phyloP scores from a whole-genome alignment of 2,888 invertebrate species.

The Lysandra bellargus region DNA sequence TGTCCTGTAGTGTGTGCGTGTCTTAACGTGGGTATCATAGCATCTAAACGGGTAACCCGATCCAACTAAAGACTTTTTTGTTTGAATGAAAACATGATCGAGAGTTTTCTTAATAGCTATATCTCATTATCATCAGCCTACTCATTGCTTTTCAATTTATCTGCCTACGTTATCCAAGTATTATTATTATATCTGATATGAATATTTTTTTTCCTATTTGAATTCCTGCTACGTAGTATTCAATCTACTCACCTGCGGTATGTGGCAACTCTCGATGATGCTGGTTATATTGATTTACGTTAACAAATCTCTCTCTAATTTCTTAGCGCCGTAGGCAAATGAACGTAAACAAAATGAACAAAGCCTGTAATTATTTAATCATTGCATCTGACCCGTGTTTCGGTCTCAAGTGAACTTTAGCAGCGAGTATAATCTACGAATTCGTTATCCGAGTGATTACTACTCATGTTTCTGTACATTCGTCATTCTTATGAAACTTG shows the following conservation, averaged over 20 bases:
- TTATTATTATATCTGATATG: neutral
- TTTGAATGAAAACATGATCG: too few relatives aligned
- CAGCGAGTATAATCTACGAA: neutral
- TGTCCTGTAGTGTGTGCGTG: too few relatives aligned
- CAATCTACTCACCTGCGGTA: neutral
- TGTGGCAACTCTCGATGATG: neutral
- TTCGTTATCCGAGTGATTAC: constrained; percentile 1
- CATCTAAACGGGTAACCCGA: too few relatives aligned
- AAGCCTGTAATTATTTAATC: constrained; percentile 29
- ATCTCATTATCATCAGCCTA: too few relatives aligned
- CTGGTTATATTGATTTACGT: constrained; percentile 20
- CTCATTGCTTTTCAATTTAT: too few relatives aligned
- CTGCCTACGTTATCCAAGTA: too few relatives aligned
- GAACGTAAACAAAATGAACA: constrained; percentile 19
- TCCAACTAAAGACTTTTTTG: too few relatives aligned
- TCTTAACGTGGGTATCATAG: too few relatives aligned
- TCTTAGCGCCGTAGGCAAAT: constrained; percentile 29
- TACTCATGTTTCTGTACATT: neutral
- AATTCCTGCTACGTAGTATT: neutral
- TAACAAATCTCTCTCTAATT: constrained; percentile 28
- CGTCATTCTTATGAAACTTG: constrained; percentile 15
- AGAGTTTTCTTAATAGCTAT: too few relatives aligned
- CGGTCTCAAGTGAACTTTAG: constrained; percentile 23
- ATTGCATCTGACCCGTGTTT: constrained; percentile 22
- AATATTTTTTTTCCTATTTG: neutral